phyloP scores from a whole-genome alignment of 1,140 invertebrate species.

The Chrysomallon squamiferum region DNA sequence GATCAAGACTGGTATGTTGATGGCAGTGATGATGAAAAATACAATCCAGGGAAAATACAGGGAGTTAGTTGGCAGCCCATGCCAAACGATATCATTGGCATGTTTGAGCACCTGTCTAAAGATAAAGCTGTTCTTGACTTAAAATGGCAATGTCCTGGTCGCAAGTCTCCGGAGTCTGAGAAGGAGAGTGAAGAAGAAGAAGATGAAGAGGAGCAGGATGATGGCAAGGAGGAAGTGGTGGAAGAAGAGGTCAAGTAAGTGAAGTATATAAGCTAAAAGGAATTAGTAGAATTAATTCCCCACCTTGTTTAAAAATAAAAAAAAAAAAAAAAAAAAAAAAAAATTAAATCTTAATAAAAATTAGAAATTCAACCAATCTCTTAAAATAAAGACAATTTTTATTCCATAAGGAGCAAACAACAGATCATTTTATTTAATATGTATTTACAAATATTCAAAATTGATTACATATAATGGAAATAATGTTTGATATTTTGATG shows the following conservation, averaged over 20 bases:
- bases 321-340: not conserved
- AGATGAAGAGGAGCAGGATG: slow-evolving; percentile 16
- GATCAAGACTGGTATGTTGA: slow-evolving; percentile 27
- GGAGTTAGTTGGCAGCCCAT: slow-evolving; percentile 24
- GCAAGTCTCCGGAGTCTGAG: slow-evolving; percentile 19
- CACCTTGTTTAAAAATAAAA: not conserved
- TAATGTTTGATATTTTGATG: not conserved
- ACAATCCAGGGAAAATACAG: slow-evolving; percentile 20
- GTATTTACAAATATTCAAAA: no score
- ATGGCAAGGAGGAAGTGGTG: slow-evolving; percentile 12
- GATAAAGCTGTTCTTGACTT: slow-evolving; percentile 17
- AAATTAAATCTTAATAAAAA: not conserved
- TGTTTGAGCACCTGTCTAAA: slow-evolving; percentile 28
- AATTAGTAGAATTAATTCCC: not conserved
- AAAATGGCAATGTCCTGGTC: slow-evolving; percentile 33
- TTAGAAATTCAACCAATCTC: not conserved
- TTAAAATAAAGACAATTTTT: not conserved
- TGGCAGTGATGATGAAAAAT: slow-evolving; percentile 15
- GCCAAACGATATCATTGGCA: slow-evolving; percentile 23
- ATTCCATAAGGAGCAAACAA: not conserved
- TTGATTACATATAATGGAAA: no score
- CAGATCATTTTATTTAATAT: not conserved
- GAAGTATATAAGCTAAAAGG: not conserved
- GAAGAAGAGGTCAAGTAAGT: slow-evolving; percentile 27
- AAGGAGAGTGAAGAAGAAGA: slow-evolving; percentile 6